phyloP scores from a whole-genome alignment of 2,113 vertebrate genomes.

The Podiceps cristatus region DNA sequence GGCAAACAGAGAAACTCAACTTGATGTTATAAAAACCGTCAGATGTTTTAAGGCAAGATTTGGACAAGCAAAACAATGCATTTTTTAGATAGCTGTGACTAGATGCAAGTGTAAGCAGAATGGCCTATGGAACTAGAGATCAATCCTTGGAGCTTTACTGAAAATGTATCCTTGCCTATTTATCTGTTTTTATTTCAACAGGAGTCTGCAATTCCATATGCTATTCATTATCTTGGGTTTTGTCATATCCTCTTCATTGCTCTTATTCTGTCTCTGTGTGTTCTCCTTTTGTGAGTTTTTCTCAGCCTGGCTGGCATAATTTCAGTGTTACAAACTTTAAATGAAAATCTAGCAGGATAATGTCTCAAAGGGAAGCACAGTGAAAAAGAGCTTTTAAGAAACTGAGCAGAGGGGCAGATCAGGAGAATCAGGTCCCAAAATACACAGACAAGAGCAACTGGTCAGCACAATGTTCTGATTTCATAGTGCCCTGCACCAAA shows the following conservation, averaged over 20 bases:
- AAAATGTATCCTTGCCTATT: not conserved
- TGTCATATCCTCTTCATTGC: not conserved
- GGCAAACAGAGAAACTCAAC: slow-evolving; percentile 12
- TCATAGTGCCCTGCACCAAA: not conserved
- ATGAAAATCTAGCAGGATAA: not conserved
- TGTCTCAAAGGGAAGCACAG: not conserved
- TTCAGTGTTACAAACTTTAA: not conserved
- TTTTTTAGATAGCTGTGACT: not conserved
- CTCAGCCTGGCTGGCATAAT: not conserved
- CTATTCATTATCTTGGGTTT: not conserved
- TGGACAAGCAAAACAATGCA: not conserved
- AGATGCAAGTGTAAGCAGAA: not conserved
- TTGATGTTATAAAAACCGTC: not conserved
- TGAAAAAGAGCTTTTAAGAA: not conserved
- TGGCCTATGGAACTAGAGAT: not conserved
- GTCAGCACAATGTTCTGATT: not conserved
- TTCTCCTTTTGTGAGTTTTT: not conserved
- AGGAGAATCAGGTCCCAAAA: not conserved
- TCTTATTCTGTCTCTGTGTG: not conserved
- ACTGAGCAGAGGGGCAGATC: not conserved
- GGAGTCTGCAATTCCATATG: not conserved
- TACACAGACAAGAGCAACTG: not conserved
- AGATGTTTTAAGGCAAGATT: slow-evolving; percentile 18
- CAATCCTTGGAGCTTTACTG: slow-evolving; percentile 6
- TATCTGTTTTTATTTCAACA: not conserved